These are phyloP conservation scores for Neoascia interrupta DNA, from an alignment of 2,888 invertebrate genomes.

Conservation along the genomic window DNA sequence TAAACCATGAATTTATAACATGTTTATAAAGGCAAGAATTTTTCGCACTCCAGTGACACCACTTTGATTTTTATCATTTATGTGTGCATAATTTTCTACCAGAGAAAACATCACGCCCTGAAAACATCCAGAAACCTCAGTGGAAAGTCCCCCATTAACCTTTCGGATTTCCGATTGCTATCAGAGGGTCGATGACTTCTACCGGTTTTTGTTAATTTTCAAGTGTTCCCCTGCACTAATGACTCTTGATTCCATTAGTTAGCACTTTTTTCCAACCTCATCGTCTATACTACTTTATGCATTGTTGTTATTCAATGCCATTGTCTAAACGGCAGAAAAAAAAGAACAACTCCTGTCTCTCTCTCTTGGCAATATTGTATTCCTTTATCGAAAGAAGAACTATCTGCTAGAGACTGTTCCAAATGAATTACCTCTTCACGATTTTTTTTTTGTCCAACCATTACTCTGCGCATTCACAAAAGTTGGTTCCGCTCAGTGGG, in stretches of 20 bases:
- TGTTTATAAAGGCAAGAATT: no score
- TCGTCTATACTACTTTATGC: neutral
- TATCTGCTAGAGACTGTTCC: conserved; percentile 31
- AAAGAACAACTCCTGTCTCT: no score
- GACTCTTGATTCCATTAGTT: conserved; percentile 24
- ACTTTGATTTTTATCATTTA: no score
- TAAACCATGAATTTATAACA: no score
- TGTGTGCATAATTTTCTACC: no score
- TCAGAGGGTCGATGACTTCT: conserved; percentile 19
- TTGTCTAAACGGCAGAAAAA: conserved; percentile 7
- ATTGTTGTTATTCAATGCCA: conserved; percentile 6
- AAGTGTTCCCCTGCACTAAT: conserved; percentile 23
- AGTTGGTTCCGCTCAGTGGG: conserved; percentile 53
- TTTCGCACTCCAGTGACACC: no score
- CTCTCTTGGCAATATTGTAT: neutral
- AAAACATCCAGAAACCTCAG: no score
- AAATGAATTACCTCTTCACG: conserved; percentile 26
- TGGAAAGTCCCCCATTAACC: no score
- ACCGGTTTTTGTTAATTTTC: neutral
- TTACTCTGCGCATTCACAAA: conserved; percentile 18
- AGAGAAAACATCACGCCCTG: no score
- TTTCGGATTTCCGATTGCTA: neutral
- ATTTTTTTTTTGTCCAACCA: conserved; percentile 11
- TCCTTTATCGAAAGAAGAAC: neutral
- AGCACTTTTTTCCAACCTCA: no score